These are phyloP conservation scores for Atta cephalotes DNA, from an alignment of 1,140 invertebrate genomes.

Conservation along the genomic window DNA sequence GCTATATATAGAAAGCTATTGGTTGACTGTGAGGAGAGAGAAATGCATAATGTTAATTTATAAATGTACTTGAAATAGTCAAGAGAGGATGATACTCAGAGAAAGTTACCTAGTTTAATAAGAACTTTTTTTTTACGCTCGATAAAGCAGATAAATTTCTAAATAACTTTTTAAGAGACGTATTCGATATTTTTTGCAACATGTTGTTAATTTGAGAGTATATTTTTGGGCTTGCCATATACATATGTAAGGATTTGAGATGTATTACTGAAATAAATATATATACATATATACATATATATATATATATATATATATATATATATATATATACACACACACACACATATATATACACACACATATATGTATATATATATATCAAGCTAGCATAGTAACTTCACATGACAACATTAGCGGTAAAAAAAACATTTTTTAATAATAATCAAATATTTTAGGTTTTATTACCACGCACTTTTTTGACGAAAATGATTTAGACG, in stretches of 20 bases:
- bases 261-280: neutral
- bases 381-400: neutral
- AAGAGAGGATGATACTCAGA: constrained; percentile 17
- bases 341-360: no score
- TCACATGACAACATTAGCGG: neutral
- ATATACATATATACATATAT: neutral
- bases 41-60: neutral
- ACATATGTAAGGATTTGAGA: neutral
- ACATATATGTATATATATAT: neutral
- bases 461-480: constrained; percentile 24
- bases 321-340: neutral
- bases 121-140: constrained; percentile 3
- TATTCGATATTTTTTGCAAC: constrained; percentile 13
- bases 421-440: constrained; percentile 1
- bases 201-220: constrained; percentile 22
- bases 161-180: neutral
- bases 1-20: neutral
- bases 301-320: neutral
- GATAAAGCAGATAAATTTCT: neutral
- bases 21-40: neutral
- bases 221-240: constrained; percentile 35
- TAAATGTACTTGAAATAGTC: constrained; percentile 9
- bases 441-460: constrained; percentile 35
- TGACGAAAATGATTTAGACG: neutral
- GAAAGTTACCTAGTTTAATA: constrained; percentile 29